Evolutionary conservation across 2,113 vertebrate genomes (phyloP), one percentile per base, ranked within the genome.

Genomic region (Ceuthmochares aereus): DNA sequence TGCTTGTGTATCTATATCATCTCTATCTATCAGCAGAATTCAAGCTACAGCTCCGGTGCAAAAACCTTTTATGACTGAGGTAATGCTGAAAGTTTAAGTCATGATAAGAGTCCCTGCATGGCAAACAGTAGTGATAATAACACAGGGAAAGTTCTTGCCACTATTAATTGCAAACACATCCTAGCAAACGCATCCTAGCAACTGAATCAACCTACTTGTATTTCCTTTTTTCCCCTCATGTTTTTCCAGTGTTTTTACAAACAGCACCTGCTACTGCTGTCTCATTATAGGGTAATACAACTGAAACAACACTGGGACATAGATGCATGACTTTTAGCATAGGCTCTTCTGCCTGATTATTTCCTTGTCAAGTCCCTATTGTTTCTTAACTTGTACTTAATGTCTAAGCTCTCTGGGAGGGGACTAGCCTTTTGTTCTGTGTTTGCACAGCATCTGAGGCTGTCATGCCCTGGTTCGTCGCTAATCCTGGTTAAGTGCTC

Each of bases 311-410:
- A 91, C 0, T 9, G 64, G 21, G 56, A 74, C 58, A 69, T 64
- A 72, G 4, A 14, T 30, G 66, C 29, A 12, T 76, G 26, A 66
- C 56, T 93, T 96, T 69, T 85, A 74, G 14, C 5, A 1, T 62
- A 45, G 37, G 63, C 9, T 69, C 19, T 83, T 67, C 72, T 90
- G 45, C 79, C 49, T 91, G 52, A 91, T 95, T 94, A 94, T 96
- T 96, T 96, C 36, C 87, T 94, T 92, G 84, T 94, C 96, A 64
- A 34, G 64, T 56, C 56, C 11, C 81, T 91, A 37, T 95, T 92
- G 89, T 95, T 56, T 86, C 64, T 81, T 59, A 70, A 55, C 89
- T 89, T 70, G 47, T 43, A 60, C 59, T 93, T 82, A 60, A 52
- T 89, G 89, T 87, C 13, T 55, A 56, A 93, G 47, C 52, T 84